phyloP scores from a whole-genome alignment of 35 echinoderm and acorn worm species.

The Heliocidaris tuberculata region DNA sequence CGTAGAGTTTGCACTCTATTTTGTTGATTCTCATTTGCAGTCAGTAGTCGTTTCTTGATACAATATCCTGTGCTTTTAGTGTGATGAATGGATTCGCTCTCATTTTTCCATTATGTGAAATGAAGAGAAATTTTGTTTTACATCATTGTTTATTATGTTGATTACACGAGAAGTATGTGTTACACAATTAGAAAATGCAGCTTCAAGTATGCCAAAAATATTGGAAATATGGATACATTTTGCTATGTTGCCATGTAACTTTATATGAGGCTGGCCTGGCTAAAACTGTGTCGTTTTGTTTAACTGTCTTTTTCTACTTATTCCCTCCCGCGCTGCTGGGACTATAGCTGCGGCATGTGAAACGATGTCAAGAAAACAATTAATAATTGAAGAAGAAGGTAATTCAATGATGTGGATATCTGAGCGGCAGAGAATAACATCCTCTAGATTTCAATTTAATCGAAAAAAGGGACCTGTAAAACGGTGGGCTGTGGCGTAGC shows the following conservation, averaged over 20 bases:
- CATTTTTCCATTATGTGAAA: too few relatives aligned
- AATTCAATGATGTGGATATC: slow-evolving; percentile 18
- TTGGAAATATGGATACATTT: not conserved
- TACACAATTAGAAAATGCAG: not conserved
- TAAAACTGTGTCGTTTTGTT: not conserved
- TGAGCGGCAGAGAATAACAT: slow-evolving; percentile 1
- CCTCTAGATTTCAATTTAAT: slow-evolving; percentile 5
- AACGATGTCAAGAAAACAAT: slow-evolving; percentile 12
- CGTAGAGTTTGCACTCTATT: too few relatives aligned
- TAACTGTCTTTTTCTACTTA: not conserved
- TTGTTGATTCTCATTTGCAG: too few relatives aligned
- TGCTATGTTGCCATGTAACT: not conserved
- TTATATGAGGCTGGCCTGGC: not conserved
- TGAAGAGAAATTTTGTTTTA: too few relatives aligned
- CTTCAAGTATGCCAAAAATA: not conserved
- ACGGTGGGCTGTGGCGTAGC: not conserved
- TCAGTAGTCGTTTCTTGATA: too few relatives aligned
- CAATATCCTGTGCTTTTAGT: too few relatives aligned
- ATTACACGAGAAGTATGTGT: not conserved
- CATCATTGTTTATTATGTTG: too few relatives aligned
- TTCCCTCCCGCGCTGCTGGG: not conserved
- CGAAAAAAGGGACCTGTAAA: not conserved
- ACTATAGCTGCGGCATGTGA: too few relatives aligned
- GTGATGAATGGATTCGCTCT: too few relatives aligned
- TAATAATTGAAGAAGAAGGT: slow-evolving; percentile 18